Evolutionary conservation across 2,888 invertebrate genomes (phyloP).

Genomic region (Diaphora mendica): DNA sequence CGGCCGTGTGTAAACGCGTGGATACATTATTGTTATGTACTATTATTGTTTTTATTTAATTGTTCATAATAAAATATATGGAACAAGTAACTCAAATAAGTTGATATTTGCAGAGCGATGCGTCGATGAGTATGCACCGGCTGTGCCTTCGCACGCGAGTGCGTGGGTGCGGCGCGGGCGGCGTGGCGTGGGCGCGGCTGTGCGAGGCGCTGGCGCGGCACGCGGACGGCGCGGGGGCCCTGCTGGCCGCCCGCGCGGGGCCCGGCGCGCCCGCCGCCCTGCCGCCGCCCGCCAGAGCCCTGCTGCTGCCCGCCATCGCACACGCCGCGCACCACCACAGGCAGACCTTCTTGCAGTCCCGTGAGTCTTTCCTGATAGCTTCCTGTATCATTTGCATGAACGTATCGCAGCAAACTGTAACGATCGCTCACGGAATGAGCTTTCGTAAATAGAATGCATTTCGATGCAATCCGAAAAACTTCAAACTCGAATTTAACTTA

Average conservation of each 20-base stretch:
- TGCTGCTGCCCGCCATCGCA: constrained; percentile 72
- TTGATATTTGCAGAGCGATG: constrained; percentile 62
- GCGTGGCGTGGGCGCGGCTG: constrained; percentile 55
- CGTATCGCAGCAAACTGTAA: not conserved
- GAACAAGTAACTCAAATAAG: not conserved
- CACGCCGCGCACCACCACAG: constrained; percentile 73
- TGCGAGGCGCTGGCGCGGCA: constrained; percentile 50
- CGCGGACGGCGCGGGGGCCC: constrained; percentile 52
- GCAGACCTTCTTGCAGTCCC: constrained; percentile 64
- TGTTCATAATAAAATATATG: not conserved
- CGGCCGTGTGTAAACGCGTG: no score
- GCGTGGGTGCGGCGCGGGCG: constrained; percentile 40
- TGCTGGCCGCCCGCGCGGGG: constrained; percentile 54
- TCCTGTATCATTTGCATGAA: not conserved
- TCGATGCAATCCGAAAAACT: not conserved
- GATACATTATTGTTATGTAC: no score
- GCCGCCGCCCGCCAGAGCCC: constrained; percentile 53
- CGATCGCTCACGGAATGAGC: not conserved
- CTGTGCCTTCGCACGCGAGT: constrained; percentile 56
- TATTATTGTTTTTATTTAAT: no score
- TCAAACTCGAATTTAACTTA: no score
- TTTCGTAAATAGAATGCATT: not conserved
- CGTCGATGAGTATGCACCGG: constrained; percentile 60
- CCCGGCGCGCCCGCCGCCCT: constrained; percentile 51
- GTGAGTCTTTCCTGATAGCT: constrained; percentile 54